A percentile compares a stretch with the other conserved stretches of the same genome.
Conservation (phyloP, 2,888 invertebrate genomes). For the Brachypterus glaber region DNA sequence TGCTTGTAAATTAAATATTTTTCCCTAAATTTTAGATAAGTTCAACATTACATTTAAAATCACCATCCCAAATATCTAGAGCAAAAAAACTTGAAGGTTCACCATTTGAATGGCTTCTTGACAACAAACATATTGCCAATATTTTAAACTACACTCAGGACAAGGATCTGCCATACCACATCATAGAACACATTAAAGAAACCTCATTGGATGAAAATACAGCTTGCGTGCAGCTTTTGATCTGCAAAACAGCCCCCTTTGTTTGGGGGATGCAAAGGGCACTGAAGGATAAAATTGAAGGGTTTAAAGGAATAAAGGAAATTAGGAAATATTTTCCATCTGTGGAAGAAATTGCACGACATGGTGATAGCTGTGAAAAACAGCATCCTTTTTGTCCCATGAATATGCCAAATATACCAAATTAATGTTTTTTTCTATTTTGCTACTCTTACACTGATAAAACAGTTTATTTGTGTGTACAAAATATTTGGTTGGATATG, state of each 20-base stretch:
- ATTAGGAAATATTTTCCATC: slow-evolving; percentile 57
- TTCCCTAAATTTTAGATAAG: slow-evolving; percentile 47
- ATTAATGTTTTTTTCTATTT: too few species aligned
- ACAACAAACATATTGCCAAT: slow-evolving; percentile 50
- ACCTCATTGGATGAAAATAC: slow-evolving; percentile 50
- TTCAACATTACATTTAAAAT: slow-evolving; percentile 44
- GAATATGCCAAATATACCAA: too few species aligned
- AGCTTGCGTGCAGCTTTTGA: slow-evolving; percentile 59
- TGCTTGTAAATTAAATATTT: slow-evolving; percentile 8
- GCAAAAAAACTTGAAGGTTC: slow-evolving; percentile 33
- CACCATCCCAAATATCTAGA: slow-evolving; percentile 34
- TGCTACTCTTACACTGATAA: too few species aligned
- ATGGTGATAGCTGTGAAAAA: slow-evolving; percentile 54
- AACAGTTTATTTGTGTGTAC: too few species aligned
- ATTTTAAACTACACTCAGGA: slow-evolving; percentile 53
- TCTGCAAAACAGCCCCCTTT: slow-evolving; percentile 71
- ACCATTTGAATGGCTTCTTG: slow-evolving; percentile 54
- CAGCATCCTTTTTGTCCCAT: slow-evolving; percentile 44
- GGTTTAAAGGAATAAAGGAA: slow-evolving; percentile 29
- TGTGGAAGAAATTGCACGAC: slow-evolving; percentile 48
- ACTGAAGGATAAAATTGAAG: slow-evolving; percentile 39
- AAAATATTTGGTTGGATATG: too few species aligned
- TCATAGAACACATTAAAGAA: slow-evolving; percentile 51
- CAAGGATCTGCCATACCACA: slow-evolving; percentile 49
- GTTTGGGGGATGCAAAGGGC: slow-evolving; percentile 68